A percentile compares a stretch with the other conserved stretches of the same genome.
These are phyloP conservation scores for Bellardia pandia DNA, from an alignment of 2,888 invertebrate genomes.

Conservation along the genomic window DNA sequence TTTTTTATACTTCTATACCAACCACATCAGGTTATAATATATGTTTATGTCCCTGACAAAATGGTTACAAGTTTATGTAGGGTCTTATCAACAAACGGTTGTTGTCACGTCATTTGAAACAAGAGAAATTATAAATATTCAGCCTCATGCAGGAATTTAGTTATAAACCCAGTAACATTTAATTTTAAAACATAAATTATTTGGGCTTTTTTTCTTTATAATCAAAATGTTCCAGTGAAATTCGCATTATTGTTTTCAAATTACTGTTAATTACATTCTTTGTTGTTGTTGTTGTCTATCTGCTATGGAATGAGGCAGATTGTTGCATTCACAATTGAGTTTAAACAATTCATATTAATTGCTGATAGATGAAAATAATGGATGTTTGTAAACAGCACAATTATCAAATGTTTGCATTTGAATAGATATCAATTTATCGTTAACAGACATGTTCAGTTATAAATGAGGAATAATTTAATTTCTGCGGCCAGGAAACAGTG, in stretches of 20 bases:
- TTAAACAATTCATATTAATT: constrained; percentile 24
- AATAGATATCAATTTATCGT: neutral
- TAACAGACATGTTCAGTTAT: neutral
- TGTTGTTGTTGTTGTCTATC: neutral
- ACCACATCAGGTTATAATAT: constrained; percentile 50
- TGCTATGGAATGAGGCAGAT: neutral
- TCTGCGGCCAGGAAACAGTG: neutral
- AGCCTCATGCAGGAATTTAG: neutral
- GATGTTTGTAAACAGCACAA: neutral
- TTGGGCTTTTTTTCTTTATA: neutral
- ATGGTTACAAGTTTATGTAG: constrained; percentile 4
- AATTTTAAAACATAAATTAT: neutral
- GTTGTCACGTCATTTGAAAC: constrained; percentile 42
- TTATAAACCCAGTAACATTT: neutral
- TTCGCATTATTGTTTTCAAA: neutral
- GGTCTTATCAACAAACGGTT: neutral
- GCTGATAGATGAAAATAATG: constrained; percentile 14
- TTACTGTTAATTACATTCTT: neutral
- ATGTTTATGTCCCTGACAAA: constrained; percentile 48
- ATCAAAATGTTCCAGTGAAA: too few relatives aligned
- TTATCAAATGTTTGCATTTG: constrained; percentile 15
- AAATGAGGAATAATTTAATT: neutral
- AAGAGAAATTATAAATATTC: neutral
- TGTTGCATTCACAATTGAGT: constrained; percentile 9
- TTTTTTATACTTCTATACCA: constrained; percentile 7